These are phyloP conservation scores for zebrafish (Danio rerio) DNA, from an alignment of 2,113 vertebrate species.

Conservation along the genomic window GRCz12tu NC_133184.1:44275001-44275500, in stretches of 20 bases:
- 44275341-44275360: too few species aligned
- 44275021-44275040: background rate
- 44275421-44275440: too few species aligned
- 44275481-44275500: too few species aligned
- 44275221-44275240: background rate
- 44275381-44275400: too few species aligned
- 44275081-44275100: background rate
- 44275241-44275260: background rate
- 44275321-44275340: too few species aligned
- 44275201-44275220: background rate
- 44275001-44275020: background rate
- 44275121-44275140: background rate
- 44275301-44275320: background rate
- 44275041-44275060: conserved; percentile 22
- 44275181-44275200: background rate
- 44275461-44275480: too few species aligned
- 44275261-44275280: too few species aligned
- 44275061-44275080: conserved; percentile 7
- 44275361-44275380: too few species aligned
- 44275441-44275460: too few species aligned
- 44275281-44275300: background rate
- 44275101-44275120: background rate
- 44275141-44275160: background rate
- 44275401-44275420: too few species aligned
- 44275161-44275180: conserved; percentile 26